Percentiles rank a stretch among this genome's conserved stretches.
Evolutionary conservation across 2,888 invertebrate genomes (phyloP).

Genomic region (Carpatolechia fugitivella): DNA sequence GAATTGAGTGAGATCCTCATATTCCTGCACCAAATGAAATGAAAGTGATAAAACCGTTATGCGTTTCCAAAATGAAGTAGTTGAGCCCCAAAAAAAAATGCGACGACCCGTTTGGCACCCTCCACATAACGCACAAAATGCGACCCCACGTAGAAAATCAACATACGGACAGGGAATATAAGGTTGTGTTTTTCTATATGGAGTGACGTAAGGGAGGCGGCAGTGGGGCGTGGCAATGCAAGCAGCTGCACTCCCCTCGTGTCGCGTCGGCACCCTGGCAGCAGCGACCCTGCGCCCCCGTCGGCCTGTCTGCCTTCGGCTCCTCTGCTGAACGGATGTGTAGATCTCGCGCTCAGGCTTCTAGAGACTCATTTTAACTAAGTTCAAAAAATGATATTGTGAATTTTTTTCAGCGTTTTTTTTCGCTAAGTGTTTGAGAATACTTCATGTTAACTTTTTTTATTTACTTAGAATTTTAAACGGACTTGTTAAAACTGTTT

Average conservation of each 20-base stretch:
- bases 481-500: too few species aligned
- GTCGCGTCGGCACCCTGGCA: not conserved
- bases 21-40: too few species aligned
- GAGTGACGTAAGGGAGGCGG: not conserved
- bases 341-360: not conserved
- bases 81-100: not conserved
- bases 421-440: too few species aligned
- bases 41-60: not conserved
- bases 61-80: not conserved
- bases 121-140: conserved; percentile 42
- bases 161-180: conserved; percentile 11
- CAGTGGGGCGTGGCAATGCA: conserved; percentile 9
- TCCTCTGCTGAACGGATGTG: not conserved
- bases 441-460: too few species aligned
- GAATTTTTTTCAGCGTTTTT: not conserved
- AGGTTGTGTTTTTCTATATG: conserved; percentile 5
- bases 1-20: too few species aligned
- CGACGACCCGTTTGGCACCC: conserved; percentile 34
- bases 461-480: too few species aligned
- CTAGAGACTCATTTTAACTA: not conserved
- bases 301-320: not conserved
- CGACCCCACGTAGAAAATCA: conserved; percentile 36
- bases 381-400: too few species aligned
- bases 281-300: too few species aligned
- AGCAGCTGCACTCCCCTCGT: not conserved